These are phyloP conservation scores for Ashinkailepas kermadecensis DNA, from an alignment of 2,888 invertebrate species.

Conservation along the genomic window DNA sequence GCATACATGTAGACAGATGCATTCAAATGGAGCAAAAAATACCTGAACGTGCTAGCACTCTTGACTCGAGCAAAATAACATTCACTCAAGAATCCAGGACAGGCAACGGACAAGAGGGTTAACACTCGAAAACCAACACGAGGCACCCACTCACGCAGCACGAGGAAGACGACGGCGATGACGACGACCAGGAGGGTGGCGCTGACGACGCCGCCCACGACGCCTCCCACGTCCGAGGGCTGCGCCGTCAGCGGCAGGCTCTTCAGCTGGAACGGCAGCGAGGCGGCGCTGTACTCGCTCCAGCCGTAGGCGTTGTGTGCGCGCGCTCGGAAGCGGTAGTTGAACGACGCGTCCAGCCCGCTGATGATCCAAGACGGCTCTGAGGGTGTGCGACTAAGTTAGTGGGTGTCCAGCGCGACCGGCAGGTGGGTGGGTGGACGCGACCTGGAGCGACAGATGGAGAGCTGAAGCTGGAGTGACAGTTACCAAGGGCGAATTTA, in stretches of 20 bases:
- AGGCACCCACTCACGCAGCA: constrained; percentile 27
- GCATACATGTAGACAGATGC: too few relatives aligned
- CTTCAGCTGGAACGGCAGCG: constrained; percentile 28
- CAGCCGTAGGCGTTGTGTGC: constrained; percentile 15
- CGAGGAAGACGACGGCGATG: constrained; percentile 27
- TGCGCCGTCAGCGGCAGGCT: constrained; percentile 32
- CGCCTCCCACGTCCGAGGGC: constrained; percentile 34
- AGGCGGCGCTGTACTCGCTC: constrained; percentile 8
- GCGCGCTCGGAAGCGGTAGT: constrained; percentile 4
- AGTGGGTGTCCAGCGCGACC: too few relatives aligned
- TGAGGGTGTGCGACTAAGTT: background rate
- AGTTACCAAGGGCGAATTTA: too few relatives aligned
- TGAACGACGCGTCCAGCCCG: background rate
- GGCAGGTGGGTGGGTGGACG: too few relatives aligned
- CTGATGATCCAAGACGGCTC: background rate
- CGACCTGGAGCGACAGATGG: too few relatives aligned
- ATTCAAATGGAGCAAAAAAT: too few relatives aligned
- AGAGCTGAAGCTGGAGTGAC: too few relatives aligned
- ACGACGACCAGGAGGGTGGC: constrained; percentile 30
- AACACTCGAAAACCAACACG: too few relatives aligned
- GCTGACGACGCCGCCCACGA: constrained; percentile 34
- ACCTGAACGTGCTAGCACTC: too few relatives aligned
- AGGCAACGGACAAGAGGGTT: too few relatives aligned
- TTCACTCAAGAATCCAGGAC: too few relatives aligned
- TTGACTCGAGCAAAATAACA: too few relatives aligned